phyloP scores from a whole-genome alignment of 2,797 vertebrate genomes.

The Dipus sagitta region DNA sequence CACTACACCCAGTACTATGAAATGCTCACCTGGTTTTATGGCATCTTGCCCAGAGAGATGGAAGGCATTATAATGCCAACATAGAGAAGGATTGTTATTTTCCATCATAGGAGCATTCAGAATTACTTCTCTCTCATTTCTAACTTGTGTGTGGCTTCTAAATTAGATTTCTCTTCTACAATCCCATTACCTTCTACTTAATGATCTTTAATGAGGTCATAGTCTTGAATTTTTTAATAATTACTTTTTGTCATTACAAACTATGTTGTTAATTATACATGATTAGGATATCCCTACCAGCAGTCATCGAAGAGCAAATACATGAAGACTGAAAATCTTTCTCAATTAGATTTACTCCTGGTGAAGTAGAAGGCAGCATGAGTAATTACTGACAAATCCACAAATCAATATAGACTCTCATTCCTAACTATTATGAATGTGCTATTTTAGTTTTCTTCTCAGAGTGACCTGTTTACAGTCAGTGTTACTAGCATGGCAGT shows the following conservation, averaged over 20 bases:
- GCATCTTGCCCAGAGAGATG: background rate
- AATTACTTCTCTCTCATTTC: conserved; percentile 36
- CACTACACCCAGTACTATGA: background rate
- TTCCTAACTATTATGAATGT: background rate
- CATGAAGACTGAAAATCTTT: conserved; percentile 59
- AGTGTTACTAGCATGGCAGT: background rate
- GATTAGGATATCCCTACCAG: conserved; percentile 56
- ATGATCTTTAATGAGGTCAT: conserved; percentile 51
- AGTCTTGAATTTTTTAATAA: conserved; percentile 36
- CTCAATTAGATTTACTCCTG: conserved; percentile 64
- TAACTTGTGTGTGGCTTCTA: background rate
- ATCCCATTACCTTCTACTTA: conserved; percentile 24
- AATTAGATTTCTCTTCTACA: conserved; percentile 36
- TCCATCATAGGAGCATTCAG: background rate
- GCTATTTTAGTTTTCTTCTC: background rate
- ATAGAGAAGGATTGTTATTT: background rate
- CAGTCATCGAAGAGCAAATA: background rate
- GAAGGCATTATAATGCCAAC: background rate
- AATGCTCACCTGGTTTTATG: conserved; percentile 12
- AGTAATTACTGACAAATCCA: conserved; percentile 63
- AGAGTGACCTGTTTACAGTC: background rate
- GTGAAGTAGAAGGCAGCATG: conserved; percentile 50
- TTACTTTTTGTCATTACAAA: conserved; percentile 59
- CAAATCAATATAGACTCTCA: conserved; percentile 49
- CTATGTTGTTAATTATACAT: conserved; percentile 60